Base-by-base conservation (phyloP, 2,113 vertebrate genomes). In the Callionymus lyra region DNA sequence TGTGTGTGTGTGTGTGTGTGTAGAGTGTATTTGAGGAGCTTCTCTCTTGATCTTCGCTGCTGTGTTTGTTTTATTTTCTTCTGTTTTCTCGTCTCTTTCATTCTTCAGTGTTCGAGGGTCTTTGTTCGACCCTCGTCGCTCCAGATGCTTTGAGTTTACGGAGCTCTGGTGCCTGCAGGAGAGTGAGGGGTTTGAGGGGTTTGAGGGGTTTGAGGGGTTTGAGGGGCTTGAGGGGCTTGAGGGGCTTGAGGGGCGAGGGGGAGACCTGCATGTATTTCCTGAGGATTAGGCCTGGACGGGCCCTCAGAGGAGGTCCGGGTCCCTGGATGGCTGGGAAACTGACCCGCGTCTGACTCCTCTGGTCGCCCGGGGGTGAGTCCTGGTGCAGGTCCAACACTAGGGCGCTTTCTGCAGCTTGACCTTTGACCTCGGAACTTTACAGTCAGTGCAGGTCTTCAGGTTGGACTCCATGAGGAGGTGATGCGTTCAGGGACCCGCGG, bases 121-220 rank as follows among this genome's bases (percentile, higher is more conserved):
- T 63, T 38, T 44, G 63, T 73, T 73, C 72, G 79, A 65, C 67
- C 68, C 74, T 70, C 59, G 68, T 68, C 66, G 53, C 50, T 70
- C 73, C 83, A 86, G 78, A 86, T 86, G 84, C 83, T 86, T 86
- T 80, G 72, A 84, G 76, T 86, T 86, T 85, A 56, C 32, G 15
- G 63, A 68, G 82, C 65, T 82, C 81, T 84, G 68, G 59, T 77
- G 70, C 55, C 58, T 64, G 56, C 12, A 69, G 57, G 31, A 55
- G 58, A 63, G n/a, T n/a, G n/a, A n/a, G n/a, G n/a, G n/a, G n/a
- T n/a, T n/a, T n/a, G n/a, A n/a, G n/a, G 55, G 41, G 27, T n/a
- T 39, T 41, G 42, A 53, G 52, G 46, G 34, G 12, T 21, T 17
- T 12, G 49, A 55, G n/a, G 35, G 41, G 59, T 41, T 38, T 43